Percentiles rank a stretch among this genome's conserved stretches.
phyloP scores from a whole-genome alignment of 2,113 vertebrate genomes.

The crab-eating macaque (Macaca fascicularis) region T2T-MFA8v1.1 NC_088376.1:106984001-106984500 shows the following conservation, averaged over 20 bases:
- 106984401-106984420: neutral
- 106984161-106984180: neutral
- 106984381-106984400: neutral
- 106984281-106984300: too few relatives aligned
- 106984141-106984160: neutral
- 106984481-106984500: neutral
- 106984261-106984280: neutral
- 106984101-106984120: neutral
- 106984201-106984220: neutral
- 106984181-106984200: neutral
- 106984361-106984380: neutral
- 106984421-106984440: neutral
- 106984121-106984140: neutral
- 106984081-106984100: neutral
- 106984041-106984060: neutral
- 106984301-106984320: neutral
- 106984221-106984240: neutral
- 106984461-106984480: neutral
- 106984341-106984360: neutral
- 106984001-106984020: neutral
- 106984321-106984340: neutral
- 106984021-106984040: neutral
- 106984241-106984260: neutral
- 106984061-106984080: neutral
- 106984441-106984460: slow-evolving; percentile 33